These are phyloP conservation scores for Lottia gigantea DNA, from an alignment of 2,888 invertebrate genomes.

Conservation along the genomic window DNA sequence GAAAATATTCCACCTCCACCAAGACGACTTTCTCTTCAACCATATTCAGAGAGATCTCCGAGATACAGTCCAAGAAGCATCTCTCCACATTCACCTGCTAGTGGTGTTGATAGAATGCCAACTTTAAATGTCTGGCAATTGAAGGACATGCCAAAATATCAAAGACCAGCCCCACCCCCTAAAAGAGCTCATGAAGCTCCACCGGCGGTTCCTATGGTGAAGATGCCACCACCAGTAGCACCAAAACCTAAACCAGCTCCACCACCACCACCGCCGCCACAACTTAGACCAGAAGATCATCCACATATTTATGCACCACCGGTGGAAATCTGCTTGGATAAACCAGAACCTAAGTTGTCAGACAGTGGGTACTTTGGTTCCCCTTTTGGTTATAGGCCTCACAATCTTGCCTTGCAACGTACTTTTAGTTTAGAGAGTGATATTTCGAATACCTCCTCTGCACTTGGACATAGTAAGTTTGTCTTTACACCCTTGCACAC, in stretches of 20 bases:
- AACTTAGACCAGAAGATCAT: not conserved
- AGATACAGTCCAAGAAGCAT: conserved; percentile 10
- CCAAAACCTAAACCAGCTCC: conserved; percentile 12
- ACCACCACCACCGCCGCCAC: conserved; percentile 25
- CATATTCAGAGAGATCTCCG: not conserved
- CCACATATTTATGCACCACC: conserved; percentile 45
- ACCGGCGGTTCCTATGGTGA: conserved; percentile 10
- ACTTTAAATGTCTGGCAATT: conserved; percentile 26
- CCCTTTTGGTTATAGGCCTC: conserved; percentile 16
- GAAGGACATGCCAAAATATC: conserved; percentile 26
- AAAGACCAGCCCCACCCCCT: conserved; percentile 30
- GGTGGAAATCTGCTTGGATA: conserved; percentile 38
- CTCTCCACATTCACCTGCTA: conserved; percentile 31
- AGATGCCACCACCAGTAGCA: conserved; percentile 3
- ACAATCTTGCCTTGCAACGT: conserved; percentile 22
- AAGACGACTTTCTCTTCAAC: conserved; percentile 1
- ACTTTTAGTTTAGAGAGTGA: conserved; percentile 35
- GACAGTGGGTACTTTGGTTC: conserved; percentile 13
- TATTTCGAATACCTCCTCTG: conserved; percentile 35
- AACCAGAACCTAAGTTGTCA: conserved; percentile 13
- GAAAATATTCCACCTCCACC: conserved; percentile 13
- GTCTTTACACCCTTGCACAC: conserved; percentile 10
- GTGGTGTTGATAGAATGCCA: conserved; percentile 24
- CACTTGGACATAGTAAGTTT: conserved; percentile 29
- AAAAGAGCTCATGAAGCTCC: conserved; percentile 22